phyloP scores from a whole-genome alignment of 1,140 invertebrate species.

The Aphis craccivora region DNA sequence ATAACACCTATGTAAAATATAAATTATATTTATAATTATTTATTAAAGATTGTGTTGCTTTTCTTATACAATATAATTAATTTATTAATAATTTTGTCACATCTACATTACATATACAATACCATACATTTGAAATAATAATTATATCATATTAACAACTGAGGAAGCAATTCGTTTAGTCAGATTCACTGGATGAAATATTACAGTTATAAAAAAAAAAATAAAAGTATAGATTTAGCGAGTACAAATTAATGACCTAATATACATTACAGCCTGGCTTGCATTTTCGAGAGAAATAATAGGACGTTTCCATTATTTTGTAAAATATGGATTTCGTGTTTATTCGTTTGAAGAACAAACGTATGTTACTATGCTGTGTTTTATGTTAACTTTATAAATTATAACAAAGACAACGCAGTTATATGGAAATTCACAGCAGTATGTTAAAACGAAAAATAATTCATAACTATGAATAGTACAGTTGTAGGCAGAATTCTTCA shows the following conservation, averaged over 20 bases:
- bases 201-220: not conserved
- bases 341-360: conserved; percentile 1
- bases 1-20: too few relatives aligned
- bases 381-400: conserved; percentile 1
- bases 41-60: too few relatives aligned
- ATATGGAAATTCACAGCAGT: not conserved
- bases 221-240: not conserved
- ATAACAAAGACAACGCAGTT: not conserved
- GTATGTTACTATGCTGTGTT: not conserved
- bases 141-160: not conserved
- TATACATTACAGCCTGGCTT: not conserved
- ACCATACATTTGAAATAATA: not conserved
- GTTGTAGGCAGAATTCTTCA: too few relatives aligned
- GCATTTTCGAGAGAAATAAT: not conserved
- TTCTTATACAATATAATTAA: too few relatives aligned
- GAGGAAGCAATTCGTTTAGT: not conserved
- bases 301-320: not conserved
- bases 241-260: not conserved
- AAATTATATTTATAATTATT: too few relatives aligned
- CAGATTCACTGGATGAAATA: not conserved
- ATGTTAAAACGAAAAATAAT: not conserved
- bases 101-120: not conserved
- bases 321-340: not conserved
- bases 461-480: not conserved
- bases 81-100: not conserved